Evolutionary conservation across 1,140 invertebrate genomes (phyloP).

Genomic region (Luehdorfia chinensis): DNA sequence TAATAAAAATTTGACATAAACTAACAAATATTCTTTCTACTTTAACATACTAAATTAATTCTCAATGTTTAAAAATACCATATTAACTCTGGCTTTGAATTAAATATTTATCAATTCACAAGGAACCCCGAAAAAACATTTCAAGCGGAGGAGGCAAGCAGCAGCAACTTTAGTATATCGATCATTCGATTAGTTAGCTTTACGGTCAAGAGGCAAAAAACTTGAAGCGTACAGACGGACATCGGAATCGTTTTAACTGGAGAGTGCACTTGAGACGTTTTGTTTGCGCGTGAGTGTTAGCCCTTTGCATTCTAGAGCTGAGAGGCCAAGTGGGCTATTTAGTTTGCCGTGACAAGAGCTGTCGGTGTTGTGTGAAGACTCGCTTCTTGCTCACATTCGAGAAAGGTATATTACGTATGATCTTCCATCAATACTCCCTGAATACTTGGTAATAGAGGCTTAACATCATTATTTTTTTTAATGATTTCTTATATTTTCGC

Average conservation of each 20-base stretch:
- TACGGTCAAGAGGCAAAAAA: constrained; percentile 40
- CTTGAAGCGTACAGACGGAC: constrained; percentile 35
- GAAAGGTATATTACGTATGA: background rate
- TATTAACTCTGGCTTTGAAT: no score
- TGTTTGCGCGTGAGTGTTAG: constrained; percentile 54
- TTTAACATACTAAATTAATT: no score
- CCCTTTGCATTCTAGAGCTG: constrained; percentile 44
- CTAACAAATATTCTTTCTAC: no score
- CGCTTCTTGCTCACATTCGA: background rate
- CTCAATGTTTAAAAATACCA: no score
- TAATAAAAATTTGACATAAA: no score
- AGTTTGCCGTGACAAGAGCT: constrained; percentile 41
- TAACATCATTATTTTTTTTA: no score
- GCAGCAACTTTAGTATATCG: constrained; percentile 8
- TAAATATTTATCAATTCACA: no score
- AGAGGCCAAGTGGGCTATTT: constrained; percentile 35
- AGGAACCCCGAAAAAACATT: no score
- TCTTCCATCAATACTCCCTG: no score
- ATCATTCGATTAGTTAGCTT: constrained; percentile 38
- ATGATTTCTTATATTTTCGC: no score
- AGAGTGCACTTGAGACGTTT: constrained; percentile 43
- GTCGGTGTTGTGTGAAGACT: constrained; percentile 15
- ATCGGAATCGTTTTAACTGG: constrained; percentile 63
- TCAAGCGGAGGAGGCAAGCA: no score
- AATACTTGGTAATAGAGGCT: no score